These are phyloP conservation scores for Plebejus melissa DNA, from an alignment of 2,888 invertebrate species.

Conservation along the genomic window DNA sequence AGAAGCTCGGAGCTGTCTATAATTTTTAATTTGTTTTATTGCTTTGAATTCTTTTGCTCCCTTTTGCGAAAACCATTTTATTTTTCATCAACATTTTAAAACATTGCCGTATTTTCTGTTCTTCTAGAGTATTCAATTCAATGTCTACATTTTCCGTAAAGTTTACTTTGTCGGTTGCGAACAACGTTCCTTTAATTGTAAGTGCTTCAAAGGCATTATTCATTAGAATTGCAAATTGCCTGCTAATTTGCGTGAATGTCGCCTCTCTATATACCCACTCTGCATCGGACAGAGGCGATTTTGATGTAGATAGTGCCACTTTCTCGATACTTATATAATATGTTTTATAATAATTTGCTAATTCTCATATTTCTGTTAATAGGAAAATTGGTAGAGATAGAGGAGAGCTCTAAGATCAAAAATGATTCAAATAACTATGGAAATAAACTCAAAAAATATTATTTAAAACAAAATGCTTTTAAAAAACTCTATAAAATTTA, in stretches of 20 bases:
- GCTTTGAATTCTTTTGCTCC: neutral
- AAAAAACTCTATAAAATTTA: slow-evolving; percentile 45
- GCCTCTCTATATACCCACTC: neutral
- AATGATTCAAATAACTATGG: no score
- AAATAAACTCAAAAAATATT: neutral
- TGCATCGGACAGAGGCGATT: neutral
- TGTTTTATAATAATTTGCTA: neutral
- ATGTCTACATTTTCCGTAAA: slow-evolving; percentile 9
- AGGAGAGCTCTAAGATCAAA: no score
- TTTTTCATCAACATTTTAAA: neutral
- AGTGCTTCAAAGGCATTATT: slow-evolving; percentile 1
- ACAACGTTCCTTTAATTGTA: slow-evolving; percentile 5
- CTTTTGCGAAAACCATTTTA: neutral
- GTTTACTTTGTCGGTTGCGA: neutral
- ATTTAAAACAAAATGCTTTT: neutral
- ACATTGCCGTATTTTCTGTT: neutral
- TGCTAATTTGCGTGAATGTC: slow-evolving; percentile 1
- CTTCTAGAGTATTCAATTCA: neutral
- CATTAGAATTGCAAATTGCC: neutral
- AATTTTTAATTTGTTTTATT: slow-evolving; percentile 22
- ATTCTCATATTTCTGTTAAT: no score
- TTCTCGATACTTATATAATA: neutral
- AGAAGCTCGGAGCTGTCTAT: neutral
- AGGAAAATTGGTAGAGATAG: no score
- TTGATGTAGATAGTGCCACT: neutral